phyloP scores from a whole-genome alignment of 92 coral and sea anemone genomes.

The Meandrina meandrites region DNA sequence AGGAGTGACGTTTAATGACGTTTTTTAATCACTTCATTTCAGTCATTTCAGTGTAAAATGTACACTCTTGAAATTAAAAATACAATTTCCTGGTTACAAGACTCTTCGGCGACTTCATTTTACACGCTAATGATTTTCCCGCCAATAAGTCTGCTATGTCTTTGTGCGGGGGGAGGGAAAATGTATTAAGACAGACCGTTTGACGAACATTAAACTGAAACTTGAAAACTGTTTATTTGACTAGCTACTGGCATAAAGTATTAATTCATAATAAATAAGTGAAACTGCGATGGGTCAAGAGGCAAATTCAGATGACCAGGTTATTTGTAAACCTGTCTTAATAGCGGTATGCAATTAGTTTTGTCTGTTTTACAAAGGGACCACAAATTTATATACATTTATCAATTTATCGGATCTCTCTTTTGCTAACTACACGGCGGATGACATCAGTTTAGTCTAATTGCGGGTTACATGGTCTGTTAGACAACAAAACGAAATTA shows the following conservation, averaged over 20 bases:
- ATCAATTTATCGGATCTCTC: slow-evolving; percentile 4
- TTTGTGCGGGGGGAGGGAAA: background rate
- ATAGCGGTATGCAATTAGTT: background rate
- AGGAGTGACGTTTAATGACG: no score
- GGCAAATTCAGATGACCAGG: background rate
- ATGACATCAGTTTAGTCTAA: background rate
- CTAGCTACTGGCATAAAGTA: background rate
- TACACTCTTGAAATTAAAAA: background rate
- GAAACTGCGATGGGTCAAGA: background rate
- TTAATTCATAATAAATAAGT: background rate
- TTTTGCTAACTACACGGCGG: background rate
- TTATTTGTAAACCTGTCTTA: background rate
- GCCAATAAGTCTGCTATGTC: background rate
- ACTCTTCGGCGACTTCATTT: slow-evolving; percentile 4
- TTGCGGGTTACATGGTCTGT: slow-evolving; percentile 2
- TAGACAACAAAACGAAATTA: background rate
- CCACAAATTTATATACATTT: background rate
- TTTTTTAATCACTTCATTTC: background rate
- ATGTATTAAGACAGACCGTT: background rate
- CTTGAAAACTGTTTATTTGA: background rate
- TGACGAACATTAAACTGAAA: background rate
- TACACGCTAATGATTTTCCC: background rate
- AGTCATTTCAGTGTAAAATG: background rate
- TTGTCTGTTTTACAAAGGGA: background rate
- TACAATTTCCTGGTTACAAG: background rate